Conservation (phyloP, 2,113 vertebrate genomes). For the Gadus chalcogrammus region DNA sequence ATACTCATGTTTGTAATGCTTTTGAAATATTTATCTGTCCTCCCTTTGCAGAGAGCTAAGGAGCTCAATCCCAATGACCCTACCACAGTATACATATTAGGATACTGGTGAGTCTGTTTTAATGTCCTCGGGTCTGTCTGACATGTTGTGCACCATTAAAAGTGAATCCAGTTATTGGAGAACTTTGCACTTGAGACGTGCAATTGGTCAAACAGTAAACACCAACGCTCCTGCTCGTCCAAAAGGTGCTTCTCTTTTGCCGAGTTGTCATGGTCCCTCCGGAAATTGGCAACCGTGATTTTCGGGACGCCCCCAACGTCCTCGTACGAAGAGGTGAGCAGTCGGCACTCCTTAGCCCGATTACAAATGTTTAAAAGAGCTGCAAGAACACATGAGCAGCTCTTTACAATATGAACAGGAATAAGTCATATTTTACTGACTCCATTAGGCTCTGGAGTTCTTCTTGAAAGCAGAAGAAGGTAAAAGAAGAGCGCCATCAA, state of each 20-base stretch:
- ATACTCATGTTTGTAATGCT: not conserved
- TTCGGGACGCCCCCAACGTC: slow-evolving; percentile 86
- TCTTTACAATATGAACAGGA: not conserved
- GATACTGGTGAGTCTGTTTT: slow-evolving; percentile 83
- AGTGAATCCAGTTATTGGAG: not conserved
- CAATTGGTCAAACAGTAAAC: not conserved
- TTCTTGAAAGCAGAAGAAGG: slow-evolving; percentile 95
- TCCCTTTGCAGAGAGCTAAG: slow-evolving; percentile 78
- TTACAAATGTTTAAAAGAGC: not conserved
- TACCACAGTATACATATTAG: slow-evolving; percentile 91
- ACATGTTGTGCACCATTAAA: not conserved
- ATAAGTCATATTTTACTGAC: slow-evolving; percentile 24
- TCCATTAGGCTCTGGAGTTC: slow-evolving; percentile 83
- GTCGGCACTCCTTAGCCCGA: not conserved
- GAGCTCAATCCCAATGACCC: slow-evolving; percentile 93
- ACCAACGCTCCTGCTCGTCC: not conserved
- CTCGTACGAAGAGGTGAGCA: slow-evolving; percentile 87
- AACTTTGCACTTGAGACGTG: not conserved
- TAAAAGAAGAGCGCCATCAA: slow-evolving; percentile 47
- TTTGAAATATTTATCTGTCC: not conserved
- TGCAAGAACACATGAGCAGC: too few relatives aligned
- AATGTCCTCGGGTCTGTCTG: not conserved
- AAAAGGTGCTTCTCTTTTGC: slow-evolving; percentile 92
- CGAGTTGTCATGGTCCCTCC: slow-evolving; percentile 94
- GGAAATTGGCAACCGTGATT: slow-evolving; percentile 85